Evolutionary conservation across 2,113 vertebrate genomes (phyloP), one percentile per base, ranked within the genome.

Genomic region (Zapus hudsonius): DNA sequence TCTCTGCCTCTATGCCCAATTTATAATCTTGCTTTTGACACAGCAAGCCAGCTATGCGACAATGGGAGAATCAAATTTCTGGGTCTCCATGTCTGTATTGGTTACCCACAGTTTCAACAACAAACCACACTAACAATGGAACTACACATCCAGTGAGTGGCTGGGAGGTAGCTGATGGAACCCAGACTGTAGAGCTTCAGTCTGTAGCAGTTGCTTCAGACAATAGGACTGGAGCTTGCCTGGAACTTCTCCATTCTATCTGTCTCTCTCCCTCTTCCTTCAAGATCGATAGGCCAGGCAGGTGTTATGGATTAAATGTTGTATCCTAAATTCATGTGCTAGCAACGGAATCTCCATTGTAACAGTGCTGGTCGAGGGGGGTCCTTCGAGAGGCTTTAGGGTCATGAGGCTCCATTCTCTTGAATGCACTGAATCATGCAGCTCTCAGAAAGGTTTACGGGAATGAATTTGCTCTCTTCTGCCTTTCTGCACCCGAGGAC

Each of bases 21-120:
- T 92, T 94, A 91, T 92, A 94, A 81, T 90, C 40, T 81, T 69
- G 57, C 57, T 44, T 79, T 87, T 64, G 75, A 82, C 29, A 72
- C 20, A 36, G 69, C 16, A 17, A 75, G 47, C 61, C 87, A 91
- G 38, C n/a, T 42, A n/a, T 67, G 70, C 38, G 74, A 90, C 76
- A 83, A 36, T n/a, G 19, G 29, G 33, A 17, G 22, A 80, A 64
- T 76, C 55, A 59, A 16, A 10, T 78, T 84, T 85, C 57, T 80
- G 78, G 64, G 17, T 52, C 79, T 33, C 40, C 57, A 12, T 4
- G 1, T 86, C 79, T 80, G 36, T 82, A 38, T 55, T 59, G 52
- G 17, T 75, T 92, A 47, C 7, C 22, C 86, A 57, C 23, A 5
- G 44, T 79, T 25, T 92, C 66, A 63, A 59, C 8, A 57, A 40